Conservation (phyloP, 1,140 invertebrate species). For the Lasioglossum baleicum region DNA sequence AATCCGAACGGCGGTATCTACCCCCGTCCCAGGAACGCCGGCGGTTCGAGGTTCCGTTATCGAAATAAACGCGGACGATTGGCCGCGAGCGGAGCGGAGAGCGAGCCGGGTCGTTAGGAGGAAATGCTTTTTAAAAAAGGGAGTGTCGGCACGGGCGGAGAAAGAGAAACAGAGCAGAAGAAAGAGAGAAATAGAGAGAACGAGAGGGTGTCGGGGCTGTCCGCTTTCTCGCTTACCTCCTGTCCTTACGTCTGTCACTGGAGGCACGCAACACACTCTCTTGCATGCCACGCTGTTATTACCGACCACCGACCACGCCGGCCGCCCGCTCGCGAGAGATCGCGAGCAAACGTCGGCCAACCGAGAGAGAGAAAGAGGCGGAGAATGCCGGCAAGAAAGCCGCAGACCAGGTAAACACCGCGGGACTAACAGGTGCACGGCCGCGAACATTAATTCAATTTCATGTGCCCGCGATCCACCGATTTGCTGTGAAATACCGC, state of each 20-base stretch:
- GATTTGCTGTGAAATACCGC: neutral
- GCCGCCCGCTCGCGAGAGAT: conserved; percentile 15
- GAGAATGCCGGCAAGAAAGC: conserved; percentile 29
- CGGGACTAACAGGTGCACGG: conserved; percentile 24
- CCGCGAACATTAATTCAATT: conserved; percentile 11
- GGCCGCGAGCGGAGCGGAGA: conserved; percentile 2
- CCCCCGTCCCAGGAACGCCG: no score
- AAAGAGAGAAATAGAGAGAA: conserved; percentile 29
- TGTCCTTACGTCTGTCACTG: conserved; percentile 76
- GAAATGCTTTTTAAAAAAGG: conserved; percentile 63
- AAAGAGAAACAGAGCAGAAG: conserved; percentile 10
- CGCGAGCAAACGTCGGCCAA: no score
- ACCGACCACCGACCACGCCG: conserved; percentile 43
- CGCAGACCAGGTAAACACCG: conserved; percentile 29
- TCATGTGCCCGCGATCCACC: conserved; percentile 12
- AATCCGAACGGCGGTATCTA: no score
- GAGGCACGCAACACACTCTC: conserved; percentile 71
- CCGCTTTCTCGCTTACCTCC: conserved; percentile 70
- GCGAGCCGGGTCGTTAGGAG: conserved; percentile 35
- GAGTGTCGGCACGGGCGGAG: no score
- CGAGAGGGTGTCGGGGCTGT: conserved; percentile 17
- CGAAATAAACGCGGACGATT: conserved; percentile 5
- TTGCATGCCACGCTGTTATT: conserved; percentile 73
- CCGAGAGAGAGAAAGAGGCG: neutral
- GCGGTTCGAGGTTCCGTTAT: neutral